phyloP scores from a whole-genome alignment of 2,797 vertebrate species.

The Arctocebus calabarensis region DNA sequence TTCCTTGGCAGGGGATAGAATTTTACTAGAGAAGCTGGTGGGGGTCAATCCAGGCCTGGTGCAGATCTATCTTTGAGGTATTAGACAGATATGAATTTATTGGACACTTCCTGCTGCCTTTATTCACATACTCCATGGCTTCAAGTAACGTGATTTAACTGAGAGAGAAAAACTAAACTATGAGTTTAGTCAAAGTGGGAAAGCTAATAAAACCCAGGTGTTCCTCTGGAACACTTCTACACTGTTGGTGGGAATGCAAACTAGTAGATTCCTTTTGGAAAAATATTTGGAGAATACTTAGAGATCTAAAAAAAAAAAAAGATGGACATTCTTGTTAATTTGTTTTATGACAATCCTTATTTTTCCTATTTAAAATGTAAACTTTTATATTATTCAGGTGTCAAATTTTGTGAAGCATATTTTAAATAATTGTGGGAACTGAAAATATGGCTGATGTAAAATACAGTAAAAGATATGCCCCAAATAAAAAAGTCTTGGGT shows the following conservation, averaged over 20 bases:
- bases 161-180: neutral
- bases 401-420: neutral
- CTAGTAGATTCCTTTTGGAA: no score
- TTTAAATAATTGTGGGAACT: neutral
- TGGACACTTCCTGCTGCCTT: neutral
- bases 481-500: neutral
- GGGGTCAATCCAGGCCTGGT: neutral
- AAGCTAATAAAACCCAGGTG: no score
- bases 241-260: no score
- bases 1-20: neutral
- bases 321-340: neutral
- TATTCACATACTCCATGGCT: neutral
- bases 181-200: neutral
- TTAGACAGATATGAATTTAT: neutral
- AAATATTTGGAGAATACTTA: no score
- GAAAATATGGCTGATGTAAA: neutral
- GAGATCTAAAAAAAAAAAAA: no score
- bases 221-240: no score
- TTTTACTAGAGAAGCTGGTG: neutral
- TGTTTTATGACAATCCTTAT: neutral
- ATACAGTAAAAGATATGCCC: neutral
- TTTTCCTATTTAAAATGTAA: neutral
- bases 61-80: neutral
- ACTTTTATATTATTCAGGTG: neutral
- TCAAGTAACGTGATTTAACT: neutral